Percentiles rank a stretch among this genome's conserved stretches.
Conservation (phyloP, 1,140 invertebrate genomes). For the Trypoxylus dichotomus region DNA sequence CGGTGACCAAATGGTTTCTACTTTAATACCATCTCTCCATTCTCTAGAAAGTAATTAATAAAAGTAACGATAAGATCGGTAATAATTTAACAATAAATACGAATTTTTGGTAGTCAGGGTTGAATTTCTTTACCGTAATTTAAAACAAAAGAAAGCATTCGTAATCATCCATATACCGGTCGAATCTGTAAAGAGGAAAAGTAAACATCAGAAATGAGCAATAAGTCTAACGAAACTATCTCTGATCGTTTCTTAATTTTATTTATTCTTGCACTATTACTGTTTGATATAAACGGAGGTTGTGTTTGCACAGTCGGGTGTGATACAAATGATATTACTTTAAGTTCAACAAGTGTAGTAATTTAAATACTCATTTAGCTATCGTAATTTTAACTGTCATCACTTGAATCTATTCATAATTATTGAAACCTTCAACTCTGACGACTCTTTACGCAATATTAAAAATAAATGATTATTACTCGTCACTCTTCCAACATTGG, state of each 20-base stretch:
- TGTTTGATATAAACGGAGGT: background rate
- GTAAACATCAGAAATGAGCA: background rate
- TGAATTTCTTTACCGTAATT: background rate
- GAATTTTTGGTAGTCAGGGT: slow-evolving; percentile 19
- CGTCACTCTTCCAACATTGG: background rate
- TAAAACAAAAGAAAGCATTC: background rate
- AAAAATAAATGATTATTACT: background rate
- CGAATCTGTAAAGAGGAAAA: background rate
- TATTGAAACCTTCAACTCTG: slow-evolving; percentile 13
- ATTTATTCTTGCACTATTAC: background rate
- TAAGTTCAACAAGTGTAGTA: background rate
- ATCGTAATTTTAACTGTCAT: background rate
- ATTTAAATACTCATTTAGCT: background rate
- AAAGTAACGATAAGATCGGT: background rate
- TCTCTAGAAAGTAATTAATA: background rate
- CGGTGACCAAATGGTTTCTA: slow-evolving; percentile 55
- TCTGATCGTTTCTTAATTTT: background rate
- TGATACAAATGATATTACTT: background rate
- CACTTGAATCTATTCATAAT: background rate
- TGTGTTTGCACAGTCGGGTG: background rate
- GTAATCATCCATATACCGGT: background rate
- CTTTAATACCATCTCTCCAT: slow-evolving; percentile 38
- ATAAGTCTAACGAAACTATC: background rate
- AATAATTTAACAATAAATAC: slow-evolving; percentile 16
- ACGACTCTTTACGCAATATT: background rate